Evolutionary conservation across 2,888 invertebrate species (phyloP).

Genomic region (Schrankia costaestrigalis): DNA sequence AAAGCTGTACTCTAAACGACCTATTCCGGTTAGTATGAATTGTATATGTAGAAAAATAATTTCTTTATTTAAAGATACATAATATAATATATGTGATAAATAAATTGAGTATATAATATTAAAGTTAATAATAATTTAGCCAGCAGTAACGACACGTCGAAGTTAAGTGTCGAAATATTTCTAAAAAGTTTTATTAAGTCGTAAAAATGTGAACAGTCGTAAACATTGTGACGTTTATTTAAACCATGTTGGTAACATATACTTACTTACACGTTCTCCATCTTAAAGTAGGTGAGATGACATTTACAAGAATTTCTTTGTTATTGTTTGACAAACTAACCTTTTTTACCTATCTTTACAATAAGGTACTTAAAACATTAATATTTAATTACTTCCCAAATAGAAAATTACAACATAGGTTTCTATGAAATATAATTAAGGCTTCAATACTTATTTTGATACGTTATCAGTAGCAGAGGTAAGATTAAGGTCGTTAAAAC

Average conservation of each 20-base stretch:
- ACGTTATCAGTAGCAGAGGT: background rate
- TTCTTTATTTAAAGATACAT: no score
- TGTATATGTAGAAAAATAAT: no score
- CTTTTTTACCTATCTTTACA: conserved; percentile 8
- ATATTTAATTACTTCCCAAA: no score
- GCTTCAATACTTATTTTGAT: no score
- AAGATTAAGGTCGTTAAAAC: background rate
- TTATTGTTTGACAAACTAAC: conserved; percentile 26
- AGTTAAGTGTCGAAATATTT: conserved; percentile 4
- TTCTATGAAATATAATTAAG: no score
- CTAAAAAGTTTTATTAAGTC: conserved; percentile 5
- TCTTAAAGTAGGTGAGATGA: conserved; percentile 24
- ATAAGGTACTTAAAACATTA: background rate
- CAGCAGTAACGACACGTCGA: no score
- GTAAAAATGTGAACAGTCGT: conserved; percentile 11
- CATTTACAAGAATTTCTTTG: conserved; percentile 33
- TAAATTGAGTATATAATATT: no score
- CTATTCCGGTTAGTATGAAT: no score
- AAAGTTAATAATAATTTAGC: no score
- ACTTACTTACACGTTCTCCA: conserved; percentile 20
- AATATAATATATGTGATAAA: no score
- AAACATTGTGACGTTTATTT: conserved; percentile 14
- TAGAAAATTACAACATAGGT: no score
- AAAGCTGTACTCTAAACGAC: no score
- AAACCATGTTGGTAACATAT: conserved; percentile 15